Conservation (phyloP, 2,113 vertebrate species). For the Arothron firmamentum region DNA sequence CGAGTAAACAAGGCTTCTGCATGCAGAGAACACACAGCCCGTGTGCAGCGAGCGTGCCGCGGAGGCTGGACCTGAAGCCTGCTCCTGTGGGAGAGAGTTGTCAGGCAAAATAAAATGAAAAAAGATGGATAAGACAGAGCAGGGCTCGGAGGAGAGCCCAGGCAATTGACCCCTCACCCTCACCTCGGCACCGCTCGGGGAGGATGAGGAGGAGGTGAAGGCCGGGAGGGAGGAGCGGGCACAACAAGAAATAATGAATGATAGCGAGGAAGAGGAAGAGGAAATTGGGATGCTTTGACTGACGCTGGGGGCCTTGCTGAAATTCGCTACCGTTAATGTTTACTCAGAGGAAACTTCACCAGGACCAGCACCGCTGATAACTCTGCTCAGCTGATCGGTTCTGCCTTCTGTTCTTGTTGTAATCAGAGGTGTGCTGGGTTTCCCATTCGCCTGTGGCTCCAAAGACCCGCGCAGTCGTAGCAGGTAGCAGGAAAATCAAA, state of each 20-base stretch:
- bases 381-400: no score
- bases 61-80: slow-evolving; percentile 13
- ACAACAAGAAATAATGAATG: slow-evolving; percentile 48
- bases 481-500: slow-evolving; percentile 36
- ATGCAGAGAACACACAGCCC: neutral
- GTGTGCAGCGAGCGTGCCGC: neutral
- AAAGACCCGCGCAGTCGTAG: neutral
- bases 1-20: slow-evolving; percentile 25
- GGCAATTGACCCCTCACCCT: slow-evolving; percentile 59
- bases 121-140: slow-evolving; percentile 21
- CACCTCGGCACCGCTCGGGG: slow-evolving; percentile 35
- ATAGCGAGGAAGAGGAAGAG: slow-evolving; percentile 13
- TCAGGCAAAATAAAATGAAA: slow-evolving; percentile 44
- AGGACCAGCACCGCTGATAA: neutral
- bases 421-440: slow-evolving; percentile 46
- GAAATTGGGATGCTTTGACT: neutral
- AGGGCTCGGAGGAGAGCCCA: slow-evolving; percentile 34
- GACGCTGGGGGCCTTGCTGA: neutral
- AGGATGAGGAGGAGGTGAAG: slow-evolving; percentile 29
- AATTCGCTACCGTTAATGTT: neutral
- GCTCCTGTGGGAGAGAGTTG: slow-evolving; percentile 34
- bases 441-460: slow-evolving; percentile 32
- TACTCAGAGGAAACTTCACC: slow-evolving; percentile 4
- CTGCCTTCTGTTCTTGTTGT: slow-evolving; percentile 46
- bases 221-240: slow-evolving; percentile 13